These are phyloP conservation scores for western clawed frog (Xenopus tropicalis) DNA, from an alignment of 2,113 vertebrate species.

Conservation along the genomic window DNA sequence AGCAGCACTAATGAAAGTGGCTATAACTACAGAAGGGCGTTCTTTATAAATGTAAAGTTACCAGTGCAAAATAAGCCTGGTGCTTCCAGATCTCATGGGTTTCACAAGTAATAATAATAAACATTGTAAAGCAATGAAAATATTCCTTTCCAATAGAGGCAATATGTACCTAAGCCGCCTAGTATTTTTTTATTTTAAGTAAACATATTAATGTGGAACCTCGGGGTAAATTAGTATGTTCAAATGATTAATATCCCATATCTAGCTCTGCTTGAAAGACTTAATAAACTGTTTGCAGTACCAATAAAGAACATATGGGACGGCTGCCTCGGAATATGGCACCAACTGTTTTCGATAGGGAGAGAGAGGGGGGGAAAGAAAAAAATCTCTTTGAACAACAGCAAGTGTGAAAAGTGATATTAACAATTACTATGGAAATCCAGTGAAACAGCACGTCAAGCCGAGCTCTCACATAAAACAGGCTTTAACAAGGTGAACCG, in stretches of 20 bases:
- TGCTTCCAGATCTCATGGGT: no score
- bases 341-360: conserved; percentile 46
- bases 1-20: no score
- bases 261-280: conserved; percentile 28
- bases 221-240: no score
- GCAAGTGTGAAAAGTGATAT: conserved; percentile 53
- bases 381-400: conserved; percentile 41
- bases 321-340: conserved; percentile 31
- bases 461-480: conserved; percentile 62
- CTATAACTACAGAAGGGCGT: no score
- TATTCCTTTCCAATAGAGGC: no score
- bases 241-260: not conserved
- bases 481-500: conserved; percentile 74
- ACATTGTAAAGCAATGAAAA: no score
- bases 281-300: conserved; percentile 17
- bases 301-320: conserved; percentile 17
- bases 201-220: no score
- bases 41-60: no score
- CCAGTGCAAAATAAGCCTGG: no score
- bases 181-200: no score
- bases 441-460: conserved; percentile 50
- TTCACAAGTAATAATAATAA: no score
- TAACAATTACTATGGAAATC: conserved; percentile 53
- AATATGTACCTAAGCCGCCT: no score
- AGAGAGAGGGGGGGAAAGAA: conserved; percentile 31